A percentile compares a stretch with the other conserved stretches of the same genome.
These are phyloP conservation scores for Cephus rjabovi DNA, from an alignment of 2,888 invertebrate genomes.

Conservation along the genomic window DNA sequence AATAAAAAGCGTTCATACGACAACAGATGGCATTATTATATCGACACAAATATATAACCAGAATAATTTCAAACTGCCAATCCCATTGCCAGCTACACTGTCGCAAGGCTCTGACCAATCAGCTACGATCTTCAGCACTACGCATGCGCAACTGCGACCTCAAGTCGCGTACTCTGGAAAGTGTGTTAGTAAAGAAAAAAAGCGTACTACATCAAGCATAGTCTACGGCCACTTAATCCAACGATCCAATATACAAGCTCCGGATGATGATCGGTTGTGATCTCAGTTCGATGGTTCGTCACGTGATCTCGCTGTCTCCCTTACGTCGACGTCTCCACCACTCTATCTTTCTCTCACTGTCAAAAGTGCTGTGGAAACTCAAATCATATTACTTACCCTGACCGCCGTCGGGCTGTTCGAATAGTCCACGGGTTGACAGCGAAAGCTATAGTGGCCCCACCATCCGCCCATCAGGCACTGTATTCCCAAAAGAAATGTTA, in stretches of 20 bases:
- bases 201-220: background rate
- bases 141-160: background rate
- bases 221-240: background rate
- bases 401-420: conserved; percentile 81
- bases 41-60: background rate
- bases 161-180: background rate
- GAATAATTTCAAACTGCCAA: background rate
- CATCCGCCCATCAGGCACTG: conserved; percentile 91
- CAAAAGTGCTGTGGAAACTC: conserved; percentile 41
- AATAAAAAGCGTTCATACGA: background rate
- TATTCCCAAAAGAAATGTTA: conserved; percentile 55
- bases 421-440: conserved; percentile 93
- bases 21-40: background rate
- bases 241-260: conserved; percentile 2
- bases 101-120: background rate
- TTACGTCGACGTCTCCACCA: background rate
- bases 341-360: background rate
- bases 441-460: conserved; percentile 89
- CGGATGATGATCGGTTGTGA: conserved; percentile 10
- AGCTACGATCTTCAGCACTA: background rate
- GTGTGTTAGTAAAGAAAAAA: background rate
- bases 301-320: conserved; percentile 1
- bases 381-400: conserved; percentile 77
- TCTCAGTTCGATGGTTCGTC: conserved; percentile 6
- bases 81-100: background rate